Conservation (phyloP, 2,113 vertebrate species). For the Prionailurus viverrinus region DNA sequence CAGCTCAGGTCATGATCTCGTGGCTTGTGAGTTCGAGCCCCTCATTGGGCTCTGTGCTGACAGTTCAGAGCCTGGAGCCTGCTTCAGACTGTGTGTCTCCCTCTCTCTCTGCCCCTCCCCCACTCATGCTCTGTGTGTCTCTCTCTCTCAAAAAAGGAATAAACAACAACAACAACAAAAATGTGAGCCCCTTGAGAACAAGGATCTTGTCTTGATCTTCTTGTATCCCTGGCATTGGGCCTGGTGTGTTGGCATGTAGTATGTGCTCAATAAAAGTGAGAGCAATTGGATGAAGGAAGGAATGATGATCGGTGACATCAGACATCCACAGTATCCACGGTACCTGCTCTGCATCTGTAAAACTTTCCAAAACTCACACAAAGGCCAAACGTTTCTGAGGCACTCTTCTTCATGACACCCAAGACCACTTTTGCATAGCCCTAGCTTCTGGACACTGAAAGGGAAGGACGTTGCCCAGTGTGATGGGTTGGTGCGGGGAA, state of each 20-base stretch:
- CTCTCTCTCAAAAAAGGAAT: too few species aligned
- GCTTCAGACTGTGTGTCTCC: too few species aligned
- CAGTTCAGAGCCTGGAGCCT: too few species aligned
- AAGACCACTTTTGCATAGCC: background rate
- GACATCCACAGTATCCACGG: background rate
- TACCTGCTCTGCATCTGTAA: background rate
- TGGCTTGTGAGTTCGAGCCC: too few species aligned
- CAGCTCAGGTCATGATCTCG: too few species aligned
- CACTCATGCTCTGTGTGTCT: too few species aligned
- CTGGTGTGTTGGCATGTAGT: background rate
- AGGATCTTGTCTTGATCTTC: background rate
- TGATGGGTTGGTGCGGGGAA: fast-evolving
- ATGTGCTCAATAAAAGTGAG: background rate
- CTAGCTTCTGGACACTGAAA: background rate
- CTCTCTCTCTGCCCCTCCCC: too few species aligned
- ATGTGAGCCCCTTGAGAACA: too few species aligned
- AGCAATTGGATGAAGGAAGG: too few species aligned
- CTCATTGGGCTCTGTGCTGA: too few species aligned
- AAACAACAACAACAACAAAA: too few species aligned
- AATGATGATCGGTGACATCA: fast-evolving
- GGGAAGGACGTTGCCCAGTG: background rate
- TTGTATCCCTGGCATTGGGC: too few species aligned
- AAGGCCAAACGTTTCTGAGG: background rate
- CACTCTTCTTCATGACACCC: background rate
- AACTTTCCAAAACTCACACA: background rate